Percentiles rank a stretch among this genome's conserved stretches.
phyloP scores from a whole-genome alignment of 2,888 invertebrate genomes.

The Actias luna region DNA sequence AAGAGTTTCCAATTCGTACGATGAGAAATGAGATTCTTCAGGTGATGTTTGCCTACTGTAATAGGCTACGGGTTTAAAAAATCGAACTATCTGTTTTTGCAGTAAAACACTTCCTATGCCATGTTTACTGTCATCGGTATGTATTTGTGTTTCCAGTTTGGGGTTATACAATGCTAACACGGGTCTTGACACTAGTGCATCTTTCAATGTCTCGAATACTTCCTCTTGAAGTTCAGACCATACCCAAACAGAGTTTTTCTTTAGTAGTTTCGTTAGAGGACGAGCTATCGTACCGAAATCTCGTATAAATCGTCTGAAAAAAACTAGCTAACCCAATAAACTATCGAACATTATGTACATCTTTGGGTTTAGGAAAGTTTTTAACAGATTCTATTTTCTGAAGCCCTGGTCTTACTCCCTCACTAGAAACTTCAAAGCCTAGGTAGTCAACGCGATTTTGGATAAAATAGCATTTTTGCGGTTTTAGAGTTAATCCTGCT shows the following conservation, averaged over 20 bases:
- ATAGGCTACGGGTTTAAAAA: conserved; percentile 21
- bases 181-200: conserved; percentile 1
- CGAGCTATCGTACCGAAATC: no score
- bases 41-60: conserved; percentile 28
- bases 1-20: conserved; percentile 30
- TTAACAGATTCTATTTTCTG: conserved; percentile 13
- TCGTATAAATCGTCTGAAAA: no score
- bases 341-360: conserved; percentile 18
- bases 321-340: not conserved
- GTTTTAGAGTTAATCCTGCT: conserved; percentile 28
- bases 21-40: conserved; percentile 29
- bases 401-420: conserved; percentile 13
- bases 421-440: conserved; percentile 12
- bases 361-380: conserved; percentile 6
- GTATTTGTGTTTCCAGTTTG: conserved; percentile 15
- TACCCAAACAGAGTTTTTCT: no score
- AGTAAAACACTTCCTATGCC: conserved; percentile 18
- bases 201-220: conserved; percentile 13
- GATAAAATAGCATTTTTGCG: conserved; percentile 31
- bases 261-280: no score
- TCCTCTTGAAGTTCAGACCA: not conserved
- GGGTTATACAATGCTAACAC: conserved; percentile 15
- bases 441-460: conserved; percentile 12
- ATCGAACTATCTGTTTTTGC: not conserved
- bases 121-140: conserved; percentile 14